Base-by-base conservation (phyloP, 2,797 vertebrate genomes). In the Molossus molossus region DNA sequence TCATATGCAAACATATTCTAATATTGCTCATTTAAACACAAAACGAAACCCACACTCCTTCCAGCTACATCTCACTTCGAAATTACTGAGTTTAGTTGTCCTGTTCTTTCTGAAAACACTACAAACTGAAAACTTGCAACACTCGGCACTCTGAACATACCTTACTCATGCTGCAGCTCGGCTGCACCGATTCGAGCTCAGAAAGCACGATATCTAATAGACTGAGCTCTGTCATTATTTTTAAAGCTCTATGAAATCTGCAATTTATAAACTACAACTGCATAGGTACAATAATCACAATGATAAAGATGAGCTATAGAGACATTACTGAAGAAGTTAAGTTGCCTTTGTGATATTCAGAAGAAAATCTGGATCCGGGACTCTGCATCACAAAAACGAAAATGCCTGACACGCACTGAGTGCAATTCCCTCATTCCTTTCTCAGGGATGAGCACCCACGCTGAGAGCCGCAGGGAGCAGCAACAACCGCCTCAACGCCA, bases 221-320 rank as follows among this genome's bases (percentile, higher is more conserved):
- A 76, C 23, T n/a, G 73, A 76, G 27, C 55, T 91, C 90, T 23
- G 23, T 20, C 27, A n/a, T 53, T 81, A 37, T 72, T 60, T 94
- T 81, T 94, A 94, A 92, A 86, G 65, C 29, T 58, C 25, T 94
- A 79, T 84, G 53, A 91, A 87, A 73, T 91, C 14, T 95, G 18
- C 65, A 75, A 76, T 18, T 60, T 21, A 73, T 57, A 60, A 73
- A 65, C 60, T 82, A 67, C 50, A 69, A 77, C 67, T 87, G 87
- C 6, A 37, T 65, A 69, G 65, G 57, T 7, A 89, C 40, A 77
- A 55, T 55, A 67, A 77, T 33, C 57, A 55, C 64, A 87, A 62
- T 45, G 64, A 84, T 25, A 80, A 93, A 58, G 48, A 87, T 57
- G 73, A 93, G 29, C 9, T 87, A 29, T 29, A 77, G 65, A 69